phyloP scores from a whole-genome alignment of 2,888 invertebrate genomes.

The Ennomos erosarius region DNA sequence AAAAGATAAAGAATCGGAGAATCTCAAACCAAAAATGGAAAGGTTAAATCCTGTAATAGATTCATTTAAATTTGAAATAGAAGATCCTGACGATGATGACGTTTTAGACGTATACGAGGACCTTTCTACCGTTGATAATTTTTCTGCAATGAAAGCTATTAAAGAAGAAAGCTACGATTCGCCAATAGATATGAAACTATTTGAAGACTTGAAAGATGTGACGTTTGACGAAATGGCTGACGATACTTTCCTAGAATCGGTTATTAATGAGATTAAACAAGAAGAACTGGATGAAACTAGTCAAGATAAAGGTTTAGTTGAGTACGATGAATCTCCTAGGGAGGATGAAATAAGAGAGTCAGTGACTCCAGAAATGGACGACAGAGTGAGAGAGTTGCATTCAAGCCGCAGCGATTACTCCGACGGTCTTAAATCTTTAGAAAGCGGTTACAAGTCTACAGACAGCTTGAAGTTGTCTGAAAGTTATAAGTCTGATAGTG shows the following conservation, averaged over 20 bases:
- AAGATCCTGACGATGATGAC: slow-evolving; percentile 70
- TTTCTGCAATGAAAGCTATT: slow-evolving; percentile 47
- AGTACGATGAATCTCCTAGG: slow-evolving; percentile 74
- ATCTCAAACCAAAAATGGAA: slow-evolving; percentile 54
- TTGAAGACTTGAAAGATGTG: slow-evolving; percentile 58
- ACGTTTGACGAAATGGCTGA: slow-evolving; percentile 66
- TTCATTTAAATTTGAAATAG: slow-evolving; percentile 75
- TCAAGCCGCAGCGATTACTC: slow-evolving; percentile 61
- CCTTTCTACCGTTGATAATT: slow-evolving; percentile 53
- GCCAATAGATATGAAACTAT: slow-evolving; percentile 51
- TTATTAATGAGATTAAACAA: slow-evolving; percentile 78
- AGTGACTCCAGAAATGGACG: slow-evolving; percentile 71
- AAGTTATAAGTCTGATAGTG: slow-evolving; percentile 11
- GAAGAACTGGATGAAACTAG: slow-evolving; percentile 66
- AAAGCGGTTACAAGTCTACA: slow-evolving; percentile 48
- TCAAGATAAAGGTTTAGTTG: slow-evolving; percentile 73
- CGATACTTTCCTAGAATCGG: slow-evolving; percentile 75
- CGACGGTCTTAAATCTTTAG: slow-evolving; percentile 60
- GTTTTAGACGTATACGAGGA: slow-evolving; percentile 71
- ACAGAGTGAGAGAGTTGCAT: slow-evolving; percentile 52
- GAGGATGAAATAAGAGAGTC: slow-evolving; percentile 51
- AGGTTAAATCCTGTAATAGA: slow-evolving; percentile 75
- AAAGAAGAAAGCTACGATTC: slow-evolving; percentile 54
- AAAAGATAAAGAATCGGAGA: slow-evolving; percentile 32
- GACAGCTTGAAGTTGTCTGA: slow-evolving; percentile 28